These are phyloP conservation scores for Dysmachus trigonus DNA, from an alignment of 2,888 invertebrate genomes.

Conservation along the genomic window DNA sequence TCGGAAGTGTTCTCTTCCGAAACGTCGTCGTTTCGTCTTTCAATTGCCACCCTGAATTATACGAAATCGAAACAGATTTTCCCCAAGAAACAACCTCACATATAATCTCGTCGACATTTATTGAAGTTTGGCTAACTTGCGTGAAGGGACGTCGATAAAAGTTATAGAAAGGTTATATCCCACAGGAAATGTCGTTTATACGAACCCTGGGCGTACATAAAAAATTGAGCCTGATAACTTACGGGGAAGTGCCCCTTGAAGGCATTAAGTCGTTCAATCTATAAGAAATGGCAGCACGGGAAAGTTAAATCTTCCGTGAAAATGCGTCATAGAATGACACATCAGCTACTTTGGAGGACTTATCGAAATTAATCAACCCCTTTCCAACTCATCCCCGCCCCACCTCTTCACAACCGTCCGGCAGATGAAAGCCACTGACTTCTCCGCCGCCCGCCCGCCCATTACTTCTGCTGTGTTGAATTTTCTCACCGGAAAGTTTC, in stretches of 20 bases:
- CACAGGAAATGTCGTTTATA: constrained; percentile 34
- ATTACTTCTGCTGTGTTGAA: not conserved
- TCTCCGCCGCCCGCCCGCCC: no score
- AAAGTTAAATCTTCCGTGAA: constrained; percentile 62
- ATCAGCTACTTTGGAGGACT: constrained; percentile 50
- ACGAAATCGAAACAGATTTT: constrained; percentile 14
- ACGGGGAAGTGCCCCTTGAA: constrained; percentile 3
- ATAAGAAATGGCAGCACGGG: not conserved
- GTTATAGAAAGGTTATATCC: constrained; percentile 21
- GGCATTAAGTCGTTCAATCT: constrained; percentile 29
- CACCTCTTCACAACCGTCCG: not conserved
- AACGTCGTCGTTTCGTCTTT: not conserved
- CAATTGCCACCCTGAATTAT: constrained; percentile 23
- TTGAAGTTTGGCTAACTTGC: constrained; percentile 26
- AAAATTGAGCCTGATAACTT: constrained; percentile 26
- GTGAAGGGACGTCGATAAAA: constrained; percentile 22
- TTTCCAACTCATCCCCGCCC: not conserved
- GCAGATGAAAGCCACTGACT: not conserved
- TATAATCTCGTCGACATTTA: constrained; percentile 26
- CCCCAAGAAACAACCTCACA: not conserved
- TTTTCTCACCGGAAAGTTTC: constrained; percentile 17
- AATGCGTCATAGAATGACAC: constrained; percentile 53
- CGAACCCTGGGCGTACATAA: not conserved
- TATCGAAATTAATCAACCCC: constrained; percentile 48
- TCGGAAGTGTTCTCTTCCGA: no score